A percentile compares a stretch with the other conserved stretches of the same genome.
phyloP scores from a whole-genome alignment of 2,113 vertebrate species.

The Peucedramus taeniatus region DNA sequence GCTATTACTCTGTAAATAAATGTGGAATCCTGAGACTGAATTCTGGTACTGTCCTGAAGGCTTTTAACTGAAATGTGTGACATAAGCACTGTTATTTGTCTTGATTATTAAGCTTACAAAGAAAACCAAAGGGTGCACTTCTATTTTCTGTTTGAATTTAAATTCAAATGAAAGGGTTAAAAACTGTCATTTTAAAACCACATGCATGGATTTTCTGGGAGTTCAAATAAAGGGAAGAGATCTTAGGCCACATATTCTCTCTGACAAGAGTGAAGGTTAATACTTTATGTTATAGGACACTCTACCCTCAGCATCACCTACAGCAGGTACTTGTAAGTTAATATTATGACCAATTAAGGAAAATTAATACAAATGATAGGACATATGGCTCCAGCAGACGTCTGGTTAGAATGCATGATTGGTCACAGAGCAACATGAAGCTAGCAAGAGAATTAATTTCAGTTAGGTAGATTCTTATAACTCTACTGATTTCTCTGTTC shows the following conservation, averaged over 20 bases:
- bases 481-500: not conserved
- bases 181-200: not conserved
- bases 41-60: not conserved
- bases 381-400: not conserved
- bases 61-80: not conserved
- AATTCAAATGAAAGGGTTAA: not conserved
- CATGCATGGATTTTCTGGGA: not conserved
- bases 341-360: conserved; percentile 20
- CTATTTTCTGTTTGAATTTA: not conserved
- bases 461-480: not conserved
- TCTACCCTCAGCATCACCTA: not conserved
- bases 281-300: not conserved
- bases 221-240: not conserved
- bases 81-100: not conserved
- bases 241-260: not conserved
- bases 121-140: not conserved
- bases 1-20: not conserved
- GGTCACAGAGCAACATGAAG: not conserved
- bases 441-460: not conserved
- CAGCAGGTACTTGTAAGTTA: conserved; percentile 5
- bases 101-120: not conserved
- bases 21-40: not conserved
- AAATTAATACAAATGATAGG: conserved; percentile 1
- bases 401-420: not conserved
- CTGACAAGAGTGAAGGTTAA: not conserved